A percentile compares a stretch with the other conserved stretches of the same genome.
These are phyloP conservation scores for Microplitis deprimator DNA, from an alignment of 2,888 invertebrate species.

Conservation along the genomic window DNA sequence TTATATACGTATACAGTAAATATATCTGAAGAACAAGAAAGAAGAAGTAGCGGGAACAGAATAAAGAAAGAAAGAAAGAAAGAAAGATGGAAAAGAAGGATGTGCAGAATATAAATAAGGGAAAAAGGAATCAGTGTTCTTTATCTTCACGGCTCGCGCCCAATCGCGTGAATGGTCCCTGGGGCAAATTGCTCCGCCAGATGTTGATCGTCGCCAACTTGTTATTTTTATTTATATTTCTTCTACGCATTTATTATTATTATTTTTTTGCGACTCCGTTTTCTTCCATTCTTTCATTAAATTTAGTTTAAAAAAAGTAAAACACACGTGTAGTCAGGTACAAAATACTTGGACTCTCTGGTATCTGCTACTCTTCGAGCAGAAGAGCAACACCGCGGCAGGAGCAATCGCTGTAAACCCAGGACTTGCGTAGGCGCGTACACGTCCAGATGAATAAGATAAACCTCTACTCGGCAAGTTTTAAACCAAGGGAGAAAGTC, in stretches of 20 bases:
- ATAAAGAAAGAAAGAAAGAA: conserved; percentile 29
- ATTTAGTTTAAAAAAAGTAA: background rate
- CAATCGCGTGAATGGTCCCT: conserved; percentile 37
- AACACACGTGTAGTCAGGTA: background rate
- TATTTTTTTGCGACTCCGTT: background rate
- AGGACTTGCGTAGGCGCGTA: conserved; percentile 19
- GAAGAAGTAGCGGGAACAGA: conserved; percentile 28
- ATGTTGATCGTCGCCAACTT: conserved; percentile 42
- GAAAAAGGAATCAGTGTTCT: conserved; percentile 37
- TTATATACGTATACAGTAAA: background rate
- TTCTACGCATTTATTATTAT: background rate
- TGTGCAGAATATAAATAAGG: background rate
- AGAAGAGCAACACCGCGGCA: background rate
- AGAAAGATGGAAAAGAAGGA: conserved; percentile 11
- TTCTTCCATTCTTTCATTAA: background rate
- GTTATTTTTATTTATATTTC: conserved; percentile 22
- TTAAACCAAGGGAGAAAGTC: conserved; percentile 23
- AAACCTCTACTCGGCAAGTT: conserved; percentile 10
- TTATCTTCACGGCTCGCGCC: conserved; percentile 44
- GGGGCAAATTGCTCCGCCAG: conserved; percentile 41
- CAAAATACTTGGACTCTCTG: background rate
- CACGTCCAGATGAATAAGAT: conserved; percentile 30
- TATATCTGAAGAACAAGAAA: conserved; percentile 27
- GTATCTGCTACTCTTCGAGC: background rate
- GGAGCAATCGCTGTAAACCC: conserved; percentile 16